These are phyloP conservation scores for Riparia riparia DNA, from an alignment of 2,113 vertebrate genomes.

Conservation along the genomic window DNA sequence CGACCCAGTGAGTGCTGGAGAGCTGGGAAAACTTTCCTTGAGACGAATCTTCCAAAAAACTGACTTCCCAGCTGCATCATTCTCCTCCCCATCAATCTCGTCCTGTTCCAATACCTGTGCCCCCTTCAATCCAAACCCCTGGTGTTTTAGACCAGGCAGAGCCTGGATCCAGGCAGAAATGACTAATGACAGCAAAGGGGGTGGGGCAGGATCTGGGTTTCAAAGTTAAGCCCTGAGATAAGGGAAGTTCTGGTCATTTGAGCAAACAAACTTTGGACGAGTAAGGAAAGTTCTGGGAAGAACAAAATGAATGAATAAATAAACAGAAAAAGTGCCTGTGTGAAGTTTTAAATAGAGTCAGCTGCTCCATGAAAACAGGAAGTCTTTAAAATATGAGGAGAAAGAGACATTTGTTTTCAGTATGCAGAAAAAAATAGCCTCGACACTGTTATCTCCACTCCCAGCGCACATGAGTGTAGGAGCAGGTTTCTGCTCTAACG, in stretches of 20 bases:
- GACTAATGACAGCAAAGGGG: not conserved
- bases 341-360: constrained; percentile 2
- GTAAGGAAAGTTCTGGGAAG: not conserved
- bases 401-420: not conserved
- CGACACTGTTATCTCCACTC: not conserved
- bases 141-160: not conserved
- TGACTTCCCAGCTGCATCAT: not conserved
- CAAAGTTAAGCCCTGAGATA: not conserved
- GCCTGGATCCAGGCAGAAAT: not conserved
- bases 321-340: not conserved
- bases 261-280: not conserved
- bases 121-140: fast-evolving
- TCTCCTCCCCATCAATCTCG: fast-evolving
- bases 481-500: not conserved
- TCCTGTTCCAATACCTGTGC: not conserved
- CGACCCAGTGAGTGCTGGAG: not conserved
- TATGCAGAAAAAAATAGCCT: not conserved
- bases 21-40: not conserved
- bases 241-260: not conserved
- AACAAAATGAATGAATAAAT: not conserved
- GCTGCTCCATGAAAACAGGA: constrained; percentile 16
- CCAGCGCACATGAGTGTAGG: fast-evolving
- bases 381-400: not conserved
- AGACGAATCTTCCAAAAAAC: not conserved
- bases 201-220: not conserved